These are phyloP conservation scores for Cynaeus angustus DNA, from an alignment of 2,888 invertebrate genomes.

Conservation along the genomic window DNA sequence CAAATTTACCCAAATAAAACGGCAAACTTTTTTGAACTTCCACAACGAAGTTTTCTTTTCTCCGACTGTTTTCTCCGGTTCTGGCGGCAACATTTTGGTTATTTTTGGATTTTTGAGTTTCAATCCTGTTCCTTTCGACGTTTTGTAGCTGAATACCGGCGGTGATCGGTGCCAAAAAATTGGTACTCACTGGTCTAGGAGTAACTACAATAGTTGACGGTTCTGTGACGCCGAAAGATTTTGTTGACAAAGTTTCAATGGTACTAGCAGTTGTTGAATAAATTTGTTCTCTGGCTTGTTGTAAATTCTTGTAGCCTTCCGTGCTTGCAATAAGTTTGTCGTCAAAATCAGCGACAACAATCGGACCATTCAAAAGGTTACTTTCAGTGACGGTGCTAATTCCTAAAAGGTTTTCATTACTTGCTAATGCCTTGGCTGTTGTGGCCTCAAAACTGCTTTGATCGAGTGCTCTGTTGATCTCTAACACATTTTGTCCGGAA, in stretches of 20 bases:
- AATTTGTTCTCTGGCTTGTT: constrained; percentile 45
- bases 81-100: background rate
- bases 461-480: constrained; percentile 75
- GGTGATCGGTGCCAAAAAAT: constrained; percentile 77
- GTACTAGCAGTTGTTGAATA: constrained; percentile 60
- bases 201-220: constrained; percentile 72
- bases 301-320: constrained; percentile 52
- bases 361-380: constrained; percentile 65
- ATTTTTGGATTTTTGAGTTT: background rate
- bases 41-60: constrained; percentile 72
- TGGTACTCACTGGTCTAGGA: constrained; percentile 74
- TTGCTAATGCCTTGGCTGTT: constrained; percentile 55
- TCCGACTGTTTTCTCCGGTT: background rate
- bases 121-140: constrained; percentile 53
- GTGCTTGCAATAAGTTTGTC: constrained; percentile 61
- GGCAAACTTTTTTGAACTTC: constrained; percentile 81
- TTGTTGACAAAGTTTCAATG: constrained; percentile 58
- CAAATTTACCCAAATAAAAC: constrained; percentile 71
- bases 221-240: constrained; percentile 55
- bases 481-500: constrained; percentile 77
- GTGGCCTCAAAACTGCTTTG: constrained; percentile 55
- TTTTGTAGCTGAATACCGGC: constrained; percentile 75
- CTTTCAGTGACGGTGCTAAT: constrained; percentile 41
- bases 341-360: constrained; percentile 68
- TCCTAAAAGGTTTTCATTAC: constrained; percentile 52